Evolutionary conservation across 2,797 vertebrate species (phyloP).

Genomic region (Mormyrus proboscirostris): DNA sequence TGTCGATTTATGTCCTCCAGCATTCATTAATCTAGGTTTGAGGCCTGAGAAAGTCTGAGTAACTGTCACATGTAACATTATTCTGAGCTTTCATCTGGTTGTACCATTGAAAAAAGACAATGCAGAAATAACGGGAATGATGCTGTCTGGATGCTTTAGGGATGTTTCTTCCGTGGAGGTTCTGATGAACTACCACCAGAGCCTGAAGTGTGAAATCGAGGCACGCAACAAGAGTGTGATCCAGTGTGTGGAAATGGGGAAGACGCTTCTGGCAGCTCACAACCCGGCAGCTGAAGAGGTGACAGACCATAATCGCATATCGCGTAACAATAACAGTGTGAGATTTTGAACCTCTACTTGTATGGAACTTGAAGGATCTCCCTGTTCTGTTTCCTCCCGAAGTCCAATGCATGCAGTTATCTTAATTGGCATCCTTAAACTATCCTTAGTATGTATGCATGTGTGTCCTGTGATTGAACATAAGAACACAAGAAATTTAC

Average conservation of each 20-base stretch:
- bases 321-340: background rate
- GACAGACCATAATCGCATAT: constrained; percentile 1
- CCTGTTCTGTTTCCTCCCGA: background rate
- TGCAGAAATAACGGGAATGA: background rate
- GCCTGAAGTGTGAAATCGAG: constrained; percentile 84
- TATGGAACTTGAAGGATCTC: background rate
- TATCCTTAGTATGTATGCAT: background rate
- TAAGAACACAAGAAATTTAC: background rate
- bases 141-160: constrained; percentile 49
- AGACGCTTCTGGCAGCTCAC: constrained; percentile 72
- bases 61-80: background rate
- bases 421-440: background rate
- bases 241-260: constrained; percentile 85
- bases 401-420: background rate
- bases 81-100: background rate
- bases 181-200: constrained; percentile 91
- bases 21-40: background rate
- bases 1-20: background rate
- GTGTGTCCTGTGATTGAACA: background rate
- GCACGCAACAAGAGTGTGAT: constrained; percentile 65
- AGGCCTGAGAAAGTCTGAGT: background rate
- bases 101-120: background rate
- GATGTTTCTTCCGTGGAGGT: constrained; percentile 90
- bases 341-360: background rate
- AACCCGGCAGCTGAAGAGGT: constrained; percentile 85